A percentile compares a stretch with the other conserved stretches of the same genome.
phyloP scores from a whole-genome alignment of 2,888 invertebrate genomes.

The Tanaodytes sp. region DNA sequence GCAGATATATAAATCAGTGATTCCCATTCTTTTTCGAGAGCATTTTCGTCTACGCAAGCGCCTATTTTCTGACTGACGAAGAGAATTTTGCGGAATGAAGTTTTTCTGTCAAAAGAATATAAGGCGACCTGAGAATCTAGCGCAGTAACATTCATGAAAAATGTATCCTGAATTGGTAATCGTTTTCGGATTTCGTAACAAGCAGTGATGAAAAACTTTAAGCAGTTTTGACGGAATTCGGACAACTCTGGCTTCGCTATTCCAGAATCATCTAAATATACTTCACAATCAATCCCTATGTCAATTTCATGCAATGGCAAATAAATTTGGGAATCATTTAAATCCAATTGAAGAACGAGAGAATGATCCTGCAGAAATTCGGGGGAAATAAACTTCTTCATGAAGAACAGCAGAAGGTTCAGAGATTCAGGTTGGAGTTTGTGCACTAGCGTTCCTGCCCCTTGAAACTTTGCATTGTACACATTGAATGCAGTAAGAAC shows the following conservation, averaged over 20 bases:
- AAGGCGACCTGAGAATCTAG: constrained; percentile 10
- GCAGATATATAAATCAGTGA: constrained; percentile 7
- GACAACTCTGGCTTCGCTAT: not conserved
- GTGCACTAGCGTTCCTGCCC: constrained; percentile 10
- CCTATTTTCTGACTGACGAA: constrained; percentile 2
- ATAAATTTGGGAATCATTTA: constrained; percentile 8
- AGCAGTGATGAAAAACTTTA: constrained; percentile 9
- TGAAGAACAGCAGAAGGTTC: constrained; percentile 7
- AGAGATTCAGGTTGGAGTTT: not conserved
- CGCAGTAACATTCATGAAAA: constrained; percentile 3
- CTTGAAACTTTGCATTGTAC: constrained; percentile 23
- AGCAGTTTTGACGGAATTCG: constrained; percentile 18
- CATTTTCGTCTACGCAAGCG: constrained; percentile 2
- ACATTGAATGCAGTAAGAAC: constrained; percentile 8
- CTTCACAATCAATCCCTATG: constrained; percentile 1
- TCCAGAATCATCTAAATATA: not conserved
- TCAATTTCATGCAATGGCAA: constrained; percentile 3
- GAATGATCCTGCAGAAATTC: not conserved
- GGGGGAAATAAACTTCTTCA: constrained; percentile 1
- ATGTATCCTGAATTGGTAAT: constrained; percentile 11
- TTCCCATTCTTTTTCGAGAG: constrained; percentile 19
- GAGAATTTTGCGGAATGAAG: not conserved
- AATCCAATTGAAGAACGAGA: not conserved
- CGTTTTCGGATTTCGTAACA: constrained; percentile 1
- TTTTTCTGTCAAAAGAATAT: not conserved